Evolutionary conservation across 2,888 invertebrate genomes (phyloP).

Genomic region (Theretra japonica): DNA sequence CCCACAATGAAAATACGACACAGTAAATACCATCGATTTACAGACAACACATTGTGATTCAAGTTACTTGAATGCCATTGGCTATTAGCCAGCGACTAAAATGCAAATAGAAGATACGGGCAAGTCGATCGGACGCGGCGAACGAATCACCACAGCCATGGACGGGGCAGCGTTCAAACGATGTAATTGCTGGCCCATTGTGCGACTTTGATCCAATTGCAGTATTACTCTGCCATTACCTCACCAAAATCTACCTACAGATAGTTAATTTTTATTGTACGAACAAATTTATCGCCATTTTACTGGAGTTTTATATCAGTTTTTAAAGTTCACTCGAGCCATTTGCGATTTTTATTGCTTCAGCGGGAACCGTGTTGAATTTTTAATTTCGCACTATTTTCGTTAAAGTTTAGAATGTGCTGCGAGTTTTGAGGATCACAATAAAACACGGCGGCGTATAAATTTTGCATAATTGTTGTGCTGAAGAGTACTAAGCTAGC

Average conservation of each 20-base stretch:
- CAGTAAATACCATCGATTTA: background rate
- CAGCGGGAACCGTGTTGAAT: background rate
- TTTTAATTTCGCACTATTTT: slow-evolving; percentile 19
- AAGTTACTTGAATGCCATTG: background rate
- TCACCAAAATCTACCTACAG: slow-evolving; percentile 13
- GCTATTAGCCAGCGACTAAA: background rate
- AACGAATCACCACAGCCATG: slow-evolving; percentile 49
- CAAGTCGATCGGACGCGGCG: slow-evolving; percentile 31
- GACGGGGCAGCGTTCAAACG: slow-evolving; percentile 56
- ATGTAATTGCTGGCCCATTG: slow-evolving; percentile 68
- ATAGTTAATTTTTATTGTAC: slow-evolving; percentile 32
- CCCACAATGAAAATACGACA: no score
- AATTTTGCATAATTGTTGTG: background rate
- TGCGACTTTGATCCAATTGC: slow-evolving; percentile 59
- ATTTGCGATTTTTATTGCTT: slow-evolving; percentile 33
- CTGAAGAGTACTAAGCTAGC: no score
- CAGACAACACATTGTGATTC: background rate
- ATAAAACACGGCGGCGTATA: background rate
- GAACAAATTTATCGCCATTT: slow-evolving; percentile 43
- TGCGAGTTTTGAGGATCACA: slow-evolving; percentile 9
- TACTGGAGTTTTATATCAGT: slow-evolving; percentile 47
- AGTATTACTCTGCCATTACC: slow-evolving; percentile 53
- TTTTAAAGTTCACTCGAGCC: slow-evolving; percentile 46
- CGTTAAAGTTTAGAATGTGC: slow-evolving; percentile 6
- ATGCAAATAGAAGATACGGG: background rate